phyloP scores from a whole-genome alignment of 53 echinoderm and acorn worm genomes.

The Zoroaster sp. region DNA sequence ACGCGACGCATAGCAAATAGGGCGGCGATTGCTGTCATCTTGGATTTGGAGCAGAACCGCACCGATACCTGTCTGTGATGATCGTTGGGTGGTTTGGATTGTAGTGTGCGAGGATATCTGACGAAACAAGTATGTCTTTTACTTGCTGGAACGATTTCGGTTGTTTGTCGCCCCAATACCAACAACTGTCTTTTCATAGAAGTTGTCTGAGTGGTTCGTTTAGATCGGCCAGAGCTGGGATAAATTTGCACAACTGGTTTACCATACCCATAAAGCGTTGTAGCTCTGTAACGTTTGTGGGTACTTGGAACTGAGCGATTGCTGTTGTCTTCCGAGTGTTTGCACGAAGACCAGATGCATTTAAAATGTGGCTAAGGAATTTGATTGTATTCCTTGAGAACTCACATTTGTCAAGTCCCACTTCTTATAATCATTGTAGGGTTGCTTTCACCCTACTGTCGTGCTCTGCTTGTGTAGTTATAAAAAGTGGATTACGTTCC shows the following conservation, averaged over 20 bases:
- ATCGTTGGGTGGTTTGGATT: constrained; percentile 27
- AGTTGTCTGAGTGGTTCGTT: constrained; percentile 65
- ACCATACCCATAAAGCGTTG: constrained; percentile 75
- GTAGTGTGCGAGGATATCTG: constrained; percentile 15
- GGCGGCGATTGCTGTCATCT: constrained; percentile 37
- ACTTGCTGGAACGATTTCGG: constrained; percentile 29
- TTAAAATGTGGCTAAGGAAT: constrained; percentile 50
- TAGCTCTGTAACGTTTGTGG: constrained; percentile 40
- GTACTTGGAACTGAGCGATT: constrained; percentile 32
- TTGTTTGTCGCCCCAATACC: constrained; percentile 57
- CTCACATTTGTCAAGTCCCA: constrained; percentile 11
- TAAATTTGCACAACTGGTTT: constrained; percentile 67
- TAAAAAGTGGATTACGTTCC: constrained; percentile 60
- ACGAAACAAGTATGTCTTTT: constrained; percentile 21
- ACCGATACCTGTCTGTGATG: constrained; percentile 55
- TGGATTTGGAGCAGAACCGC: constrained; percentile 45
- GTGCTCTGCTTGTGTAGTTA: constrained; percentile 25
- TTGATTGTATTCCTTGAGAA: not conserved
- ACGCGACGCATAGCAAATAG: constrained; percentile 57
- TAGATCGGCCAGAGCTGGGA: constrained; percentile 54
- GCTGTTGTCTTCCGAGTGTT: constrained; percentile 47
- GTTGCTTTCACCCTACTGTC: constrained; percentile 10
- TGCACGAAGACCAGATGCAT: constrained; percentile 11
- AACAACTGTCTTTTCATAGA: constrained; percentile 40
- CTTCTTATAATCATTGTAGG: not conserved